A percentile compares a stretch with the other conserved stretches of the same genome.
These are phyloP conservation scores for Cataglyphis hispanica DNA, from an alignment of 1,140 invertebrate species.

Conservation along the genomic window DNA sequence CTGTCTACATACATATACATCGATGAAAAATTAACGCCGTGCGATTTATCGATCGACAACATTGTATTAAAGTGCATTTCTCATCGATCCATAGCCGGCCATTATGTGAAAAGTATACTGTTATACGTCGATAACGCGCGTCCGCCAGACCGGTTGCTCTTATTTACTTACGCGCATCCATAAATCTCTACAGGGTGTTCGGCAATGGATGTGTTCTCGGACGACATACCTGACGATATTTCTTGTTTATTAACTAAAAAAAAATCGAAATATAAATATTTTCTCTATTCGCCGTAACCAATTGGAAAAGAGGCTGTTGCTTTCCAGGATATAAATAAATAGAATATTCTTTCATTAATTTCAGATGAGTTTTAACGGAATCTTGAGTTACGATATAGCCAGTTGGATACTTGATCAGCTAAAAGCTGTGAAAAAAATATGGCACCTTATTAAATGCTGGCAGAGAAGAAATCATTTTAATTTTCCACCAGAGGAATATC, in stretches of 20 bases:
- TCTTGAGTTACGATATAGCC: background rate
- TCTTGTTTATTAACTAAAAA: background rate
- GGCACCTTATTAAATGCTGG: background rate
- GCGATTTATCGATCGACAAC: constrained; percentile 49
- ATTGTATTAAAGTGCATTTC: constrained; percentile 58
- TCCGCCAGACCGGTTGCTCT: constrained; percentile 17
- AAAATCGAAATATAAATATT: too few relatives aligned
- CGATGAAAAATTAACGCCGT: constrained; percentile 50
- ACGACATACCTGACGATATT: background rate
- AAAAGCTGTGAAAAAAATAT: background rate
- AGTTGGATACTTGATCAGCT: background rate
- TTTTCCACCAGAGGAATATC: background rate
- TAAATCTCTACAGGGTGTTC: background rate
- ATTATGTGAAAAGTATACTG: constrained; percentile 51
- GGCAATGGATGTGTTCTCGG: background rate
- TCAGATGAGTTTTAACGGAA: background rate
- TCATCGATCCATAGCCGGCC: constrained; percentile 32
- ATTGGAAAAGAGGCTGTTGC: background rate
- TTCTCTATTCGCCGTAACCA: too few relatives aligned
- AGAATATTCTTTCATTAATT: background rate
- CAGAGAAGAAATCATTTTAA: background rate
- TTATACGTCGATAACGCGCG: constrained; percentile 31
- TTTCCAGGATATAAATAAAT: background rate
- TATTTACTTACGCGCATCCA: constrained; percentile 23
- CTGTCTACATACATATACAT: background rate